Base-by-base conservation (phyloP, 2,113 vertebrate genomes). In the Nicator chloris region DNA sequence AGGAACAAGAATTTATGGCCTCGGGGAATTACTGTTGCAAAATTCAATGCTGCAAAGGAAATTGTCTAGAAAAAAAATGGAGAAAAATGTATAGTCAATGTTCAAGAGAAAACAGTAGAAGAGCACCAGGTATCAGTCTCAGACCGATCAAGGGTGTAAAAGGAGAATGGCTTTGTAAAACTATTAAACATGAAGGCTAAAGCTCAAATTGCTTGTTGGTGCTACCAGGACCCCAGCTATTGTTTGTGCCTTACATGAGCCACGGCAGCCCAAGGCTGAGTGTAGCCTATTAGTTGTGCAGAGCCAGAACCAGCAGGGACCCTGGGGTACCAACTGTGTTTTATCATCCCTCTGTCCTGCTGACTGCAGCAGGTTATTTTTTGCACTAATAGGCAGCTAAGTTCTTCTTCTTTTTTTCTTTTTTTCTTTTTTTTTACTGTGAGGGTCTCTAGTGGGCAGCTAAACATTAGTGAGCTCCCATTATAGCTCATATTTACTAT, bases 281-380 rank as follows among this genome's bases (percentile, higher is more conserved):
- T 4, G 66, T 26, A 91, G 61, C 53, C 78, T 61, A 33, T 89
- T 85, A 69, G 44, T 33, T 68, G 47, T 7, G 2, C 45, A 70
- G 84, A 88, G 65, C 35, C 47, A 66, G 57, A 66, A 63, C 60
- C 75, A 1, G 18, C 5, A 0, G 80, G 44, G 39, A 86, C 77
- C n/a, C 76, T 50, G 82, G 40, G 61, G 51, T 56, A 68, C 53
- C 16, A 27, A 19, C 80, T 24, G 47, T 4, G 4, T 70, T 88
- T 90, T 90, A 69, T 69, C 78, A 89, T 78, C 37, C 26, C 56
- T 77, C 85, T 78, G 61, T 82, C 76, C 90, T 86, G 90, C 85
- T 95, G 76, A 95, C 60, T 82, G 21, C 69, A 88, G 88, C 63
- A 90, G 68, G 66, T 72, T 47, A 49, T n/a, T 93, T 88, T 88